Evolutionary conservation across 2,888 invertebrate genomes (phyloP), one percentile per base, ranked within the genome.

Genomic region (Lasioglossum lativentre): DNA sequence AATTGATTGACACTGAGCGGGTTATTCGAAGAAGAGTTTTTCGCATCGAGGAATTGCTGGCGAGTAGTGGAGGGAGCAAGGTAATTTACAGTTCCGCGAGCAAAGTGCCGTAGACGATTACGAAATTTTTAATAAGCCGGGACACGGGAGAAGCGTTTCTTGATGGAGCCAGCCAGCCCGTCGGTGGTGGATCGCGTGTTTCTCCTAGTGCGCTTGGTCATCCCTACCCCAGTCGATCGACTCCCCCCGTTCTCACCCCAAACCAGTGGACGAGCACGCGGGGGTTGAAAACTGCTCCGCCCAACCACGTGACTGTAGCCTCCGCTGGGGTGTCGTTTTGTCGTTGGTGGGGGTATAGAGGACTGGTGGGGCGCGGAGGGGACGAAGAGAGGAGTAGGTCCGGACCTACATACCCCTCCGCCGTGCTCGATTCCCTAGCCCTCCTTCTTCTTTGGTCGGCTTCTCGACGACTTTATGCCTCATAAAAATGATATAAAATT

Each of bases 401-500:
- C 77, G 79, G 70, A 81, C 75, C 74, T 42, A 75, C 71, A 73
- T 75, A 23, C 68, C 86, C 86, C 85, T 75, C 78, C 85, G 12
- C 75, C 59, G 70, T 75, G 78, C 79, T 42, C 83, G 88, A 80
- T 79, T 74, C 88, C 75, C 88, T 80, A 70, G 83, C 83, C 80
- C 89, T 88, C 90, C 87, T 84, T 34, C 34, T 34, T 34, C 34
- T 84, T 86, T 86, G 89, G 91, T 90, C 92, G 94, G 92, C 93
- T 94, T 93, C 94, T 93, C 92, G 94, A 93, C 93, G 94, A 94
- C 93, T 95, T 95, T 95, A 95, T 94, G 95, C 92, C 93, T 94
- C 95, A 93, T 95, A 95, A 95, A 95, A 95, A 94, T 94, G 94
- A 94, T 94, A 95, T 95, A 95, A 95, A 95, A 95, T 95, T 95